A percentile compares a stretch with the other conserved stretches of the same genome.
Conservation (phyloP, 2,113 vertebrate species). For the Chaetorhynchus papuensis region DNA sequence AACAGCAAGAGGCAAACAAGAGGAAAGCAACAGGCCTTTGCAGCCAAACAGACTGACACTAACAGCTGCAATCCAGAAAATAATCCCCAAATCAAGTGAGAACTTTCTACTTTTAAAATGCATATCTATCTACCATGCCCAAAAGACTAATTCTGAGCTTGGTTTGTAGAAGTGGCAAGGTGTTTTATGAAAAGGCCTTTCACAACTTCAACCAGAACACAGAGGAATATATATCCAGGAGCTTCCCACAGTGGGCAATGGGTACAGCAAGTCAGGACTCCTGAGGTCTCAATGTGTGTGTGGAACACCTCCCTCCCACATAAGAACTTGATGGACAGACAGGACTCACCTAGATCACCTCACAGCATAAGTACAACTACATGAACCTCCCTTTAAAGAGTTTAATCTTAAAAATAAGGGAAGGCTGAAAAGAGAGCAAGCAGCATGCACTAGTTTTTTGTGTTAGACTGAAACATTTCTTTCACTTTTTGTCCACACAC, state of each 20-base stretch:
- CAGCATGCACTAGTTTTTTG: neutral
- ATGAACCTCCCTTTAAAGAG: neutral
- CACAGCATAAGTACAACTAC: neutral
- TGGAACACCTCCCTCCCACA: neutral
- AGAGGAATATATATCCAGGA: neutral
- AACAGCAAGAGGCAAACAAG: slow-evolving; percentile 19
- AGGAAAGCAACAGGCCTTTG: neutral
- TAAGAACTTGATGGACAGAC: neutral
- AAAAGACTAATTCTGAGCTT: neutral
- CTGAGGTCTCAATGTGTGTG: neutral
- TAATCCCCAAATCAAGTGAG: neutral
- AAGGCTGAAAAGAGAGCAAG: neutral
- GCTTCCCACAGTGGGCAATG: neutral
- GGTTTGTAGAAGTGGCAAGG: neutral
- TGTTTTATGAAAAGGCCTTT: neutral
- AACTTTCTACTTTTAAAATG: neutral
- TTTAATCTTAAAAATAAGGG: neutral
- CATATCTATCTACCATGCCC: neutral
- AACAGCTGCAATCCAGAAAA: neutral
- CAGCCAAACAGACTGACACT: neutral
- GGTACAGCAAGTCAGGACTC: neutral
- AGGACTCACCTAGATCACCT: neutral
- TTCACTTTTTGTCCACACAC: neutral
- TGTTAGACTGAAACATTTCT: neutral
- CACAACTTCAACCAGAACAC: neutral